These are phyloP conservation scores for Empidonax traillii DNA, from an alignment of 2,113 vertebrate genomes.

Conservation along the genomic window DNA sequence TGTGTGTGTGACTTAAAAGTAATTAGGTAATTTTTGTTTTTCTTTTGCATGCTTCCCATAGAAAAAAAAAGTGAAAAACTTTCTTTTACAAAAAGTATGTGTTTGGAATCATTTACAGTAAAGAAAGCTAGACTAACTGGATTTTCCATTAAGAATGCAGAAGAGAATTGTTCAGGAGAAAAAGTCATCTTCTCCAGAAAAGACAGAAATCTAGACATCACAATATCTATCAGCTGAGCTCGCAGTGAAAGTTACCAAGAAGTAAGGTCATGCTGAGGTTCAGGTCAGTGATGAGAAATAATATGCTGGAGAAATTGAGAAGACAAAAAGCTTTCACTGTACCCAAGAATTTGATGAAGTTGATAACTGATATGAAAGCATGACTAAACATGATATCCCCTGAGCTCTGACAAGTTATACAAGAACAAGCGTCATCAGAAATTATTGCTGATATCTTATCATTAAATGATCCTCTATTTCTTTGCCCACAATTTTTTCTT, in stretches of 20 bases:
- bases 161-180: neutral
- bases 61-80: neutral
- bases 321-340: neutral
- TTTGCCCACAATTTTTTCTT: neutral
- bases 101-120: neutral
- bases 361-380: neutral
- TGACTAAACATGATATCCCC: neutral
- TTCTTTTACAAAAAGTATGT: neutral
- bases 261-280: neutral
- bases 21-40: neutral
- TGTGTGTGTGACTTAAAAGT: neutral
- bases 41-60: neutral
- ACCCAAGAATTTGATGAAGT: neutral
- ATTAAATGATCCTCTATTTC: neutral
- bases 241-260: neutral
- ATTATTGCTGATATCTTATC: neutral
- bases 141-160: neutral
- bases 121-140: neutral
- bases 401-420: neutral
- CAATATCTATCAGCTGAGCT: neutral
- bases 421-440: neutral
- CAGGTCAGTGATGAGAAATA: neutral
- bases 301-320: neutral
- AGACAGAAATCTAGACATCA: neutral
- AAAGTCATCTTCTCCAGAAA: neutral